Base-by-base conservation (phyloP, 2,797 vertebrate genomes). In the Thunnus albacares region DNA sequence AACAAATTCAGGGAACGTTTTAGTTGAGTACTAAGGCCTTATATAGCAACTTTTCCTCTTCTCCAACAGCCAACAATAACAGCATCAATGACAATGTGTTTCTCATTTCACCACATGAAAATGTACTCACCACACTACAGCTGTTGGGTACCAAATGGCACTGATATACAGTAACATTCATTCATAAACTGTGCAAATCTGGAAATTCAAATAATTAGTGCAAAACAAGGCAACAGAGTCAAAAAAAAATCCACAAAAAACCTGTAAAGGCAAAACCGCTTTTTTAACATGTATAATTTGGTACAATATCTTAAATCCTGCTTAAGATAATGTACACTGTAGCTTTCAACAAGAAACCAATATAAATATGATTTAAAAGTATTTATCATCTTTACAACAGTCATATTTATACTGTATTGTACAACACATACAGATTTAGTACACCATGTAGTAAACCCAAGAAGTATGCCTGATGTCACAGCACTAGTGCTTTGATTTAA, bases 171-270 rank as follows among this genome's bases (percentile, higher is more conserved):
- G n/a, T 26, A 51, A 77, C 60, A 81, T 78, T 80, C 79, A 62
- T 66, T 72, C 59, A 87, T 67, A 41, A 58, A 81, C 28, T 71
- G 71, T 85, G 63, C 80, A 88, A 87, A 88, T 77, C 28, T 43
- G 11, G 83, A 83, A 67, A 56, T 35, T 56, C 20, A 86, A 86
- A 83, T 14, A 81, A 86, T 53, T 35, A 56, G 88, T 93, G 90
- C 88, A 89, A 90, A 82, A 85, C 33, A 80, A 85, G 18, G 58
- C 70, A 82, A 72, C 22, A 80, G 43, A 76, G n/a, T 81, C 4
- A 17, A 61, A 47, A 71, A 71, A 5, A 69, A 72, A 77, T 38
- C n/a, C 18, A 71, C 58, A 75, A 74, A 38, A 38, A 38, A 49
- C 11, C 30, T 62, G 28, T 74, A 43, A 57, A 18, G 14, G 5